phyloP scores from a whole-genome alignment of 1,140 invertebrate species.

The Uloborus diversus region DNA sequence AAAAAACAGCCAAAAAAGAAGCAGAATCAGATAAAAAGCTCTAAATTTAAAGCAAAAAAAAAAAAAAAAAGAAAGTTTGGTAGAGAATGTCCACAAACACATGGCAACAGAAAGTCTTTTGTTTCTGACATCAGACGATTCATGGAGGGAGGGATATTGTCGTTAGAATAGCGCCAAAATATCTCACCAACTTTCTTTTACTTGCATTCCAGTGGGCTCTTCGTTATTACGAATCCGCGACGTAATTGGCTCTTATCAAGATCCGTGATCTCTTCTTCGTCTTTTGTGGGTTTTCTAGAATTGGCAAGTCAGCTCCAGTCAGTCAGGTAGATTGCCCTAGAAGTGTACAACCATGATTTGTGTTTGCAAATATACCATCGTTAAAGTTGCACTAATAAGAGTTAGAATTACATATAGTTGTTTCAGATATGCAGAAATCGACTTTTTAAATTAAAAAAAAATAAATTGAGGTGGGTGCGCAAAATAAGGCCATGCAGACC shows the following conservation, averaged over 20 bases:
- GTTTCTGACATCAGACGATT: neutral
- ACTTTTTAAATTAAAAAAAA: too few relatives aligned
- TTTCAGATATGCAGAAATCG: too few relatives aligned
- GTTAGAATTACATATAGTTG: too few relatives aligned
- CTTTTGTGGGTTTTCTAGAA: neutral
- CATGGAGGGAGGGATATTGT: neutral
- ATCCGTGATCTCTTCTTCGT: neutral
- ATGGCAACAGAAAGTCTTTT: constrained; percentile 32
- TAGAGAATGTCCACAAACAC: constrained; percentile 12
- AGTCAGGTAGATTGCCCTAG: too few relatives aligned
- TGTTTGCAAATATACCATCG: too few relatives aligned
- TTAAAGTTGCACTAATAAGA: too few relatives aligned
- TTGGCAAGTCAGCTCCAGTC: neutral
- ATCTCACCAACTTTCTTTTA: constrained; percentile 22
- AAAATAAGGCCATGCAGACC: too few relatives aligned
- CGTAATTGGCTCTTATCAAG: constrained; percentile 39
- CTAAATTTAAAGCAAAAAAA: neutral
- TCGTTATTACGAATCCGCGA: constrained; percentile 5
- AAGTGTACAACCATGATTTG: too few relatives aligned
- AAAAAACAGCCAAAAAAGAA: too few relatives aligned
- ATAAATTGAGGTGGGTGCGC: too few relatives aligned
- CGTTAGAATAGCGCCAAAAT: constrained; percentile 30
- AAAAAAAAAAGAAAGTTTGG: neutral
- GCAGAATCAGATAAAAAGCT: constrained; percentile 23
- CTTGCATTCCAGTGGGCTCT: neutral